These are phyloP conservation scores for Prionailurus bengalensis DNA, from an alignment of 2,113 vertebrate species.

Conservation along the genomic window DNA sequence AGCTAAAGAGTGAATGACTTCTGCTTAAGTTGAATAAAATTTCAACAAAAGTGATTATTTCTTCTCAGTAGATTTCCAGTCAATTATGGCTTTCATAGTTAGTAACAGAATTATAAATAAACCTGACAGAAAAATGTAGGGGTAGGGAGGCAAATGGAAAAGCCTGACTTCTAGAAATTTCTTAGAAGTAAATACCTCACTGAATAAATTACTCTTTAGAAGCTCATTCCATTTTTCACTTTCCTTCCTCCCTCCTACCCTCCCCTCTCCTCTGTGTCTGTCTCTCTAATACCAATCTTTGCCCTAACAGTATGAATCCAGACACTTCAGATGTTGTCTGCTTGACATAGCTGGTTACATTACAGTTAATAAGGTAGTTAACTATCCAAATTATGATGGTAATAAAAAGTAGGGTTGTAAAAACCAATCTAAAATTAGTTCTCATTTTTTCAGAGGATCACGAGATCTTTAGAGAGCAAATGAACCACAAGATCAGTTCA, in stretches of 20 bases:
- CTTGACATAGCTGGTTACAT: background rate
- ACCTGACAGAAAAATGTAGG: background rate
- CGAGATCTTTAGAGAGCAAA: background rate
- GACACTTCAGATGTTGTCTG: background rate
- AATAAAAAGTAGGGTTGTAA: background rate
- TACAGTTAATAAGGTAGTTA: background rate
- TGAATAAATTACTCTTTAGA: background rate
- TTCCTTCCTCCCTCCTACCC: background rate
- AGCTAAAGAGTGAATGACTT: background rate
- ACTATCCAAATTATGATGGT: background rate
- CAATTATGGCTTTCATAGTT: background rate
- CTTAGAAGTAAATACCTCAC: background rate
- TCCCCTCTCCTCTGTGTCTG: no score
- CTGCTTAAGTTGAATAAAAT: background rate
- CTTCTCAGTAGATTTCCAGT: background rate
- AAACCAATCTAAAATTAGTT: background rate
- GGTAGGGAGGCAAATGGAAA: background rate
- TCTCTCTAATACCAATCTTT: background rate
- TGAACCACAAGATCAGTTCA: background rate
- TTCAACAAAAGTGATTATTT: slow-evolving; percentile 33
- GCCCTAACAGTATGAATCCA: background rate
- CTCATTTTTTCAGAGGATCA: background rate
- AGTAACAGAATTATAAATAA: slow-evolving; percentile 17
- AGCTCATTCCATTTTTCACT: background rate
- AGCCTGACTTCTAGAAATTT: background rate